phyloP scores from a whole-genome alignment of 92 coral and sea anemone genomes.

The Heteractis magnifica region DNA sequence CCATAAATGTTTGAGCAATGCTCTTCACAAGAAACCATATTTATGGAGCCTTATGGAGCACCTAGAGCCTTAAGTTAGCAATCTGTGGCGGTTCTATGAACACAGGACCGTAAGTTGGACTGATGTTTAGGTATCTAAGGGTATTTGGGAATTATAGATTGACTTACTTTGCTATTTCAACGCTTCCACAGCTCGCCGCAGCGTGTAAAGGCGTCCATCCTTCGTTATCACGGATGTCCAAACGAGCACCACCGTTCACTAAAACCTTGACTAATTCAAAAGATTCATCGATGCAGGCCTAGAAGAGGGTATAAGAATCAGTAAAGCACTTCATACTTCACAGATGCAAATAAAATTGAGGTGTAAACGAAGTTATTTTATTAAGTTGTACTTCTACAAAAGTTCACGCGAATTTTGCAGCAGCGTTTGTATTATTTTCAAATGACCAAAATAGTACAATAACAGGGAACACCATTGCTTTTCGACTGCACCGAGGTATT shows the following conservation, averaged over 20 bases:
- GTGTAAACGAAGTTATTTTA: neutral
- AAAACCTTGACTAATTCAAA: constrained; percentile 83
- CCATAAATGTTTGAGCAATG: constrained; percentile 74
- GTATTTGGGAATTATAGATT: constrained; percentile 50
- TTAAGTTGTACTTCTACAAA: neutral
- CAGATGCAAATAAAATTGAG: constrained; percentile 26
- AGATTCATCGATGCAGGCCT: constrained; percentile 98
- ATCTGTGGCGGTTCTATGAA: neutral
- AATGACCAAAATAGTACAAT: constrained; percentile 3
- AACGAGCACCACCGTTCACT: constrained; percentile 85
- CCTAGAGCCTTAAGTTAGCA: neutral
- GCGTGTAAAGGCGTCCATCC: constrained; percentile 99
- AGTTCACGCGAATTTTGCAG: constrained; percentile 15
- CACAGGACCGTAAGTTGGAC: constrained; percentile 12
- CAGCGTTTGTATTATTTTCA: neutral
- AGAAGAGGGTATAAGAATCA: constrained; percentile 5
- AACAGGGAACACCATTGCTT: constrained; percentile 1
- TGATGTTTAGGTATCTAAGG: constrained; percentile 33
- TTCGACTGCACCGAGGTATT: neutral
- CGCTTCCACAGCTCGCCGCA: constrained; percentile 98
- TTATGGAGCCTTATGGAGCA: constrained; percentile 6
- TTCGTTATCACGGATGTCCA: constrained; percentile 94
- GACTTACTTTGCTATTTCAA: constrained; percentile 97
- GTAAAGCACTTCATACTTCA: neutral
- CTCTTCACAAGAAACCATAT: neutral